Conservation (phyloP, 2,797 vertebrate species). For the Babyrousa celebensis region DNA sequence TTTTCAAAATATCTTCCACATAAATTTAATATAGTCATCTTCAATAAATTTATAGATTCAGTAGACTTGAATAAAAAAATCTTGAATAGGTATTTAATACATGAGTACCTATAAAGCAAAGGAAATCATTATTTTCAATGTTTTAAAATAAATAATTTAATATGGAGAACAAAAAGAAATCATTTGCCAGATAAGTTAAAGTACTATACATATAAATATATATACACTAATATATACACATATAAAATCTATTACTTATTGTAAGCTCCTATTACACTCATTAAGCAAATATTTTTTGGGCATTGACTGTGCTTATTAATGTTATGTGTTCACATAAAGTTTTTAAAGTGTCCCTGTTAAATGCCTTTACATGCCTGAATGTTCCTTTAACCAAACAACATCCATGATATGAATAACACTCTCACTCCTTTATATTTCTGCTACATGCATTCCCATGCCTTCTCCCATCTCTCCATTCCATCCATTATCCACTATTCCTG, state of each 20-base stretch:
- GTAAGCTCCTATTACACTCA: not conserved
- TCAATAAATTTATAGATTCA: not conserved
- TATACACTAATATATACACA: not conserved
- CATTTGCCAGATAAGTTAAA: not conserved
- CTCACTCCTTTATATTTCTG: not conserved
- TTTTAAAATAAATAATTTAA: not conserved
- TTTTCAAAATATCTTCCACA: not conserved
- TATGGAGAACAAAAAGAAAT: not conserved
- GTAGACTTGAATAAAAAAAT: not conserved
- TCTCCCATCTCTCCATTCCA: not conserved
- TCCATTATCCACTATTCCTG: not conserved
- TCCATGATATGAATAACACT: not conserved
- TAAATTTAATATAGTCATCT: not conserved
- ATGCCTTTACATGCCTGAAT: not conserved
- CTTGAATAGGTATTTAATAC: not conserved
- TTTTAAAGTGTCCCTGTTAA: not conserved
- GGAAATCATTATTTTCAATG: not conserved
- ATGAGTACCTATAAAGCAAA: not conserved
- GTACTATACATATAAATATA: not conserved
- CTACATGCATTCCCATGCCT: not conserved
- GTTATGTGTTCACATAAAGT: no score
- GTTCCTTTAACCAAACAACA: not conserved
- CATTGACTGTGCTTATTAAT: not conserved
- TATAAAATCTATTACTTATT: not conserved
- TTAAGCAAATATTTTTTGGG: not conserved